A percentile compares a stretch with the other conserved stretches of the same genome.
These are phyloP conservation scores for Apamea anceps DNA, from an alignment of 2,888 invertebrate species.

Conservation along the genomic window DNA sequence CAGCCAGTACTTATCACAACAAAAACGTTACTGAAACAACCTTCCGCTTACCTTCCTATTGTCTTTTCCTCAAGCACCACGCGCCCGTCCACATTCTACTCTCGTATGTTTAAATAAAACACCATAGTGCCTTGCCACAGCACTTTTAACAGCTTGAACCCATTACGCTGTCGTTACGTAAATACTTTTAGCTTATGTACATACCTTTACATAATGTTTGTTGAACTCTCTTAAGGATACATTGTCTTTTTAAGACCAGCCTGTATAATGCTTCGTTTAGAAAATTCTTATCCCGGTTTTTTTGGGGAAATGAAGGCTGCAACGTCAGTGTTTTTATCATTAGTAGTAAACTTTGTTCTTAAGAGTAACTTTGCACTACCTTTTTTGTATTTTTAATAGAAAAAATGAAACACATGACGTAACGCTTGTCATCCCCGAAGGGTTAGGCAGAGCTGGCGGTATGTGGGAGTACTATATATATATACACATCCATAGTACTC, in stretches of 20 bases:
- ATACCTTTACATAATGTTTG: constrained; percentile 74
- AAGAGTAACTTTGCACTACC: background rate
- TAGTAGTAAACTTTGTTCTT: background rate
- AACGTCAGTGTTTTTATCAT: constrained; percentile 20
- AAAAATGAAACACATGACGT: background rate
- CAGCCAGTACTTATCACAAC: background rate
- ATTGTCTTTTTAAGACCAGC: constrained; percentile 51
- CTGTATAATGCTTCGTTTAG: constrained; percentile 38
- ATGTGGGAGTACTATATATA: background rate
- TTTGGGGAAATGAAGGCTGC: constrained; percentile 23
- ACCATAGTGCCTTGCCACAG: constrained; percentile 60
- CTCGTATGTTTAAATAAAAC: constrained; percentile 51
- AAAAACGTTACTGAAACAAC: background rate
- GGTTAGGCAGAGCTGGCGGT: background rate
- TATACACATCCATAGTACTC: no score
- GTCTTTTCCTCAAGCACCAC: background rate
- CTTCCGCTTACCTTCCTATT: background rate
- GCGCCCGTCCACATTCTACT: background rate
- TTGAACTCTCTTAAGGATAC: constrained; percentile 60
- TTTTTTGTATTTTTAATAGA: background rate
- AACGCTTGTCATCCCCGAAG: background rate
- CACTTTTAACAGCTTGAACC: constrained; percentile 76
- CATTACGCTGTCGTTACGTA: constrained; percentile 79
- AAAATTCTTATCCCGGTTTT: constrained; percentile 42
- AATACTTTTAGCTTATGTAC: constrained; percentile 80